A percentile compares a stretch with the other conserved stretches of the same genome.
Evolutionary conservation across 2,797 vertebrate genomes (phyloP).

Genomic region (Chiroxiphia lanceolata): DNA sequence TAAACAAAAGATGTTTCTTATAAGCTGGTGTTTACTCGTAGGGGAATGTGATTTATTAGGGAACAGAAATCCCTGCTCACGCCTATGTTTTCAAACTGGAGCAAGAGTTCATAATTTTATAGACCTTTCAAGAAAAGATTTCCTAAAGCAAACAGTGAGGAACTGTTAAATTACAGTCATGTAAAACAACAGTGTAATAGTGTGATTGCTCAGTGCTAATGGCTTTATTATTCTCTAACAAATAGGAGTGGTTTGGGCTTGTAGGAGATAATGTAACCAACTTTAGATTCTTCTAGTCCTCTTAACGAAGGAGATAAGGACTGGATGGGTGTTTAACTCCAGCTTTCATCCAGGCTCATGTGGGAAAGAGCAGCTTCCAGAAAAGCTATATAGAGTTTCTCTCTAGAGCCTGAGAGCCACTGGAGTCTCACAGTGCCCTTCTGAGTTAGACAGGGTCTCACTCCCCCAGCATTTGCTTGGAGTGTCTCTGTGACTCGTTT

Average conservation of each 20-base stretch:
- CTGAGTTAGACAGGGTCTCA: neutral
- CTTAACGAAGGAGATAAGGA: neutral
- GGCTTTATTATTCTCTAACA: slow-evolving; percentile 12
- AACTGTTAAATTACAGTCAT: slow-evolving; percentile 27
- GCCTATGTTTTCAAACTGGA: neutral
- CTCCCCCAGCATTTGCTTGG: neutral
- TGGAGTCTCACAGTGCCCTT: rapidly evolving
- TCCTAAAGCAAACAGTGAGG: slow-evolving; percentile 53
- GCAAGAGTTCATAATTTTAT: slow-evolving; percentile 40
- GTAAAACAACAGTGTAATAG: neutral
- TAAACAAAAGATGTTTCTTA: slow-evolving; percentile 61
- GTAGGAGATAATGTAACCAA: neutral
- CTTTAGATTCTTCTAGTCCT: neutral
- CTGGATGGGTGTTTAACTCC: neutral
- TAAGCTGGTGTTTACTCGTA: slow-evolving; percentile 9
- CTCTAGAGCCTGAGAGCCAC: neutral
- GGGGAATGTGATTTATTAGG: neutral
- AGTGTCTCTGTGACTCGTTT: neutral
- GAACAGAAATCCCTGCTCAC: neutral
- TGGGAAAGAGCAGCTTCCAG: neutral
- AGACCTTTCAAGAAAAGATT: slow-evolving; percentile 40
- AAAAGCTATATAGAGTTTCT: neutral
- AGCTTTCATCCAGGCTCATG: neutral
- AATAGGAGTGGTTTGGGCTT: neutral
- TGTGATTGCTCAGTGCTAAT: slow-evolving; percentile 17